Evolutionary conservation across 2,797 vertebrate genomes (phyloP).

Genomic region (Ispidina lecontei): DNA sequence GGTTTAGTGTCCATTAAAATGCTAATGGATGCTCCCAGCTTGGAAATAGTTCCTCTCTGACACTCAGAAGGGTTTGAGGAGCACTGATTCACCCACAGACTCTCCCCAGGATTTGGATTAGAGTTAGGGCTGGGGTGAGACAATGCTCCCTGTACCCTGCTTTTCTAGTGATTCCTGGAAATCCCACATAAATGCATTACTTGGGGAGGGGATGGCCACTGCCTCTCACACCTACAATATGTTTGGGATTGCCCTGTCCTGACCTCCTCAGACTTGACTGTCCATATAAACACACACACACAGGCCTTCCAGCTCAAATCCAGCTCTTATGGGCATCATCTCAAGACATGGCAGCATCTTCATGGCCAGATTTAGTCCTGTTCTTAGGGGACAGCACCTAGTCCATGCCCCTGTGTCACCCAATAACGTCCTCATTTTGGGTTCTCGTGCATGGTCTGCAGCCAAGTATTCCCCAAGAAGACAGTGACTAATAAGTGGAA

Average conservation of each 20-base stretch:
- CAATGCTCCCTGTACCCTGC: accelerated
- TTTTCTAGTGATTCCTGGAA: not conserved
- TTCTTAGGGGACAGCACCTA: not conserved
- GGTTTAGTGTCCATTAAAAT: not conserved
- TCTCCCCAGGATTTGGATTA: not conserved
- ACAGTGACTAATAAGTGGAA: not conserved
- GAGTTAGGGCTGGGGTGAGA: not conserved
- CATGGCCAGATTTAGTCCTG: not conserved
- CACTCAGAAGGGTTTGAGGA: not conserved
- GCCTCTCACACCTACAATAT: not conserved
- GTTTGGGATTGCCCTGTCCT: not conserved
- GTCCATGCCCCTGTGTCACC: not conserved
- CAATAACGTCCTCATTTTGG: not conserved
- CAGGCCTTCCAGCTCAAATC: not conserved
- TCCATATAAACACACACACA: not conserved
- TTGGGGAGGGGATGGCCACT: not conserved
- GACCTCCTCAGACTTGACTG: not conserved
- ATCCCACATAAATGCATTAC: no score
- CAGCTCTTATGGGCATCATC: not conserved
- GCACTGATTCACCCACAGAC: accelerated
- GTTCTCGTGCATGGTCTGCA: not conserved
- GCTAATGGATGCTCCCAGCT: no score
- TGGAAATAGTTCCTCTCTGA: not conserved
- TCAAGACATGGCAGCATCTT: not conserved
- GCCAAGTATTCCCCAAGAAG: not conserved